phyloP scores from a whole-genome alignment of 2,113 vertebrate genomes.

The Micromys minutus region DNA sequence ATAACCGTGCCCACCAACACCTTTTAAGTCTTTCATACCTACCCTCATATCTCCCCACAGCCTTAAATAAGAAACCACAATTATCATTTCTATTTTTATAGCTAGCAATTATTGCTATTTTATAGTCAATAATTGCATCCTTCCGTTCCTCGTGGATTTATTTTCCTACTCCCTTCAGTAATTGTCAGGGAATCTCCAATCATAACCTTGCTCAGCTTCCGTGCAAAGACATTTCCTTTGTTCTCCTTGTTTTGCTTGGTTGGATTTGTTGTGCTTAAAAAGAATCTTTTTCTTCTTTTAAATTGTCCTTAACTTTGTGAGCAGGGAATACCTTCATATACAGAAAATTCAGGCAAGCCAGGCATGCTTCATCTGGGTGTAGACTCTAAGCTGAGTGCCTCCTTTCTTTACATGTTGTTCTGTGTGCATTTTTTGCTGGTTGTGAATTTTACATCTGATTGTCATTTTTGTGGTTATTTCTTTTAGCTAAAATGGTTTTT shows the following conservation, averaged over 20 bases:
- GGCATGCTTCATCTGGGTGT: not conserved
- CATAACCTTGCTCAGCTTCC: not conserved
- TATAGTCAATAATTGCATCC: not conserved
- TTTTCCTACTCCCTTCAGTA: constrained; percentile 25
- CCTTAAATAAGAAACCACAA: constrained; percentile 44
- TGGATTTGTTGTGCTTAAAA: not conserved
- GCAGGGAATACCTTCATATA: not conserved
- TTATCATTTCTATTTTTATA: constrained; percentile 51
- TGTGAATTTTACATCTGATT: not conserved
- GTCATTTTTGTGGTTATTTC: not conserved
- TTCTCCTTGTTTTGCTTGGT: not conserved
- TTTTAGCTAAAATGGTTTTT: not conserved
- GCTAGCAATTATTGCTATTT: constrained; percentile 51
- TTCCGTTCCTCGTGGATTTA: constrained; percentile 22
- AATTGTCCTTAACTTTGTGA: not conserved
- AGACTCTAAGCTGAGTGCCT: not conserved
- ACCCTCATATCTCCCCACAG: not conserved
- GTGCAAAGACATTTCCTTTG: not conserved
- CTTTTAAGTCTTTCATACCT: not conserved
- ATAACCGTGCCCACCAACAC: not conserved
- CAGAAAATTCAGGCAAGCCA: not conserved
- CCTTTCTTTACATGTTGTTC: not conserved
- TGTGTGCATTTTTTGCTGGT: not conserved
- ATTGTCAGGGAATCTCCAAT: not conserved
- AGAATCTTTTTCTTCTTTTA: not conserved